These are phyloP conservation scores for Zygogramma bicolorata DNA, from an alignment of 2,888 invertebrate genomes.

Conservation along the genomic window DNA sequence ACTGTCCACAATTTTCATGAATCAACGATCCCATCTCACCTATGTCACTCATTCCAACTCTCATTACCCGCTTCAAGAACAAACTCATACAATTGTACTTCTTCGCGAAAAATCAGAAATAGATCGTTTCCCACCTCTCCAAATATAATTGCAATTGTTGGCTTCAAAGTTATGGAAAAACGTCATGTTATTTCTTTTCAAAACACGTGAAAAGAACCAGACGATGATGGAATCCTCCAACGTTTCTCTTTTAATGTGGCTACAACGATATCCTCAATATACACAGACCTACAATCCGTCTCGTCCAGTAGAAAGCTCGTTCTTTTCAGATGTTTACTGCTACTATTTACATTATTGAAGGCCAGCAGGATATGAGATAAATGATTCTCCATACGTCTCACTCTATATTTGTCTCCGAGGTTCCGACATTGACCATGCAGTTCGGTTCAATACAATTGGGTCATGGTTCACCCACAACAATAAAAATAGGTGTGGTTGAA, in stretches of 20 bases:
- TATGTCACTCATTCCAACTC: too few species aligned
- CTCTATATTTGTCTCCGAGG: not conserved
- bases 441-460: slow-evolving; percentile 32
- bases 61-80: too few species aligned
- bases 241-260: not conserved
- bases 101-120: too few species aligned
- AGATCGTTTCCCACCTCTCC: too few species aligned
- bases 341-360: slow-evolving; percentile 3
- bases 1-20: too few species aligned
- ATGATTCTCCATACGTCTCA: slow-evolving; percentile 9
- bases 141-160: too few species aligned
- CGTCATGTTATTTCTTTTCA: not conserved
- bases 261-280: not conserved
- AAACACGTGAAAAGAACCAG: not conserved
- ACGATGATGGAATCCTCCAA: too few species aligned
- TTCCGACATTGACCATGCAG: slow-evolving; percentile 22
- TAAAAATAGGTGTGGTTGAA: not conserved
- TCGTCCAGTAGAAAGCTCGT: not conserved
- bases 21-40: too few species aligned
- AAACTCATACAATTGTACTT: too few species aligned
- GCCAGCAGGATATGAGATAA: slow-evolving; percentile 18
- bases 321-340: not conserved
- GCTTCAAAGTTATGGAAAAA: too few species aligned
- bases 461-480: slow-evolving; percentile 28
- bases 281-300: not conserved